These are phyloP conservation scores for zebrafish (Danio rerio) DNA, from an alignment of 2,113 vertebrate species.

Conservation along the genomic window DNA sequence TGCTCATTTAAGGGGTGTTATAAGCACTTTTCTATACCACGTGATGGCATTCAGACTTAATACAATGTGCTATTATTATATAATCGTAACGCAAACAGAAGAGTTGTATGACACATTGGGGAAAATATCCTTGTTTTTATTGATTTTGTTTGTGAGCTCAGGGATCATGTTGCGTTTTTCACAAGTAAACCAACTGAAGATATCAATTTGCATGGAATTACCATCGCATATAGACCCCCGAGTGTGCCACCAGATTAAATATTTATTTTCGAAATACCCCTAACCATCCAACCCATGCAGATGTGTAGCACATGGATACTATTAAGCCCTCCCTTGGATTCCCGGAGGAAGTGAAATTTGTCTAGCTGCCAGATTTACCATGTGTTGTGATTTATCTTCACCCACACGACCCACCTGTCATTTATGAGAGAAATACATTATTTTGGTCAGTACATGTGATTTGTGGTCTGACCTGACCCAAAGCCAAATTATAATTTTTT, in stretches of 20 bases:
- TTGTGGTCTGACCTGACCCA: slow-evolving; percentile 52
- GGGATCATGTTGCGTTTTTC: slow-evolving; percentile 46
- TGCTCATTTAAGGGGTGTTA: slow-evolving; percentile 12
- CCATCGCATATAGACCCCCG: slow-evolving; percentile 3
- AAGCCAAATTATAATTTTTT: slow-evolving; percentile 49
- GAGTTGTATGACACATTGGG: slow-evolving; percentile 26
- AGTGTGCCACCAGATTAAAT: slow-evolving; percentile 5
- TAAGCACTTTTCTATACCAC: background rate
- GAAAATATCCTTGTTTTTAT: slow-evolving; percentile 11
- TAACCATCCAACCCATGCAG: slow-evolving; percentile 3
- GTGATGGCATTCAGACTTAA: background rate
- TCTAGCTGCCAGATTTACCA: slow-evolving; percentile 33
- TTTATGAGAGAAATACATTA: slow-evolving; percentile 8
- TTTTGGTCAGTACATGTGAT: slow-evolving; percentile 40
- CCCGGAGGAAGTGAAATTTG: slow-evolving; percentile 18
- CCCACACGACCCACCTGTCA: slow-evolving; percentile 22
- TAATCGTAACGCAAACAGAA: slow-evolving; percentile 22
- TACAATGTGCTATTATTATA: background rate
- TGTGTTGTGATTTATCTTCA: slow-evolving; percentile 30
- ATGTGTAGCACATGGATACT: slow-evolving; percentile 20
- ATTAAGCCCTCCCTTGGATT: background rate
- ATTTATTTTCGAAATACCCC: background rate
- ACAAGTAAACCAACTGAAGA: slow-evolving; percentile 28
- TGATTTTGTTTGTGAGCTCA: slow-evolving; percentile 54
- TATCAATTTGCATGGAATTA: slow-evolving; percentile 45